Conservation (phyloP, 2,113 vertebrate genomes). For the Hystrix cristata region DNA sequence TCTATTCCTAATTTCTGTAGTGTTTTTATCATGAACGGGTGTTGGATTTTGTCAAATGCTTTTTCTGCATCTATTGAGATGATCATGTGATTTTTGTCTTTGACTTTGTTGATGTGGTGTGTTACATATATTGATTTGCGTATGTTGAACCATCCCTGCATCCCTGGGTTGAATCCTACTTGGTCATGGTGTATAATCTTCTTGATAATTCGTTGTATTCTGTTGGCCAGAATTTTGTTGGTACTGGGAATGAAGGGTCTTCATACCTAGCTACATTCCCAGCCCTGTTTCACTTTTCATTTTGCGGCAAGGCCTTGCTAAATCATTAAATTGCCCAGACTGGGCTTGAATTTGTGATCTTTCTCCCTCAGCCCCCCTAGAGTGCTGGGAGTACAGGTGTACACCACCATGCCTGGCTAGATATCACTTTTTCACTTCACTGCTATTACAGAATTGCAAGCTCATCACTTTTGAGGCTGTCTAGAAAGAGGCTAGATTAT, state of each 20-base stretch:
- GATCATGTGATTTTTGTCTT: too few relatives aligned
- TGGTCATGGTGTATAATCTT: too few relatives aligned
- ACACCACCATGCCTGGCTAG: not conserved
- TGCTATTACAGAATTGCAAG: not conserved
- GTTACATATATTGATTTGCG: too few relatives aligned
- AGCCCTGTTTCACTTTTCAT: not conserved
- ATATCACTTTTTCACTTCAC: not conserved
- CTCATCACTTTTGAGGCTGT: not conserved
- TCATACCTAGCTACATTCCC: not conserved
- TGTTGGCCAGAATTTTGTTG: too few relatives aligned
- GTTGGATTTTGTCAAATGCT: too few relatives aligned
- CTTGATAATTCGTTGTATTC: too few relatives aligned
- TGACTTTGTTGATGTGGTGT: too few relatives aligned
- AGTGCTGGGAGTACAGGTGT: not conserved
- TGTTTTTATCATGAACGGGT: too few relatives aligned
- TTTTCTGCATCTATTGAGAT: too few relatives aligned
- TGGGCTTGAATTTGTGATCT: not conserved
- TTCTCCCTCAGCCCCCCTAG: not conserved
- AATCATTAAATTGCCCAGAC: not conserved
- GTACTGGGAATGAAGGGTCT: not conserved
- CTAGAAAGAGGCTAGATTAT: conserved; percentile 1
- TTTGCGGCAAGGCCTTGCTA: not conserved
- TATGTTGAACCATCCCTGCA: too few relatives aligned
- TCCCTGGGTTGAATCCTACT: too few relatives aligned
- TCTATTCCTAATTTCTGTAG: too few relatives aligned